Base-by-base conservation (phyloP, 2,888 invertebrate genomes). In the Microplitis deprimator region DNA sequence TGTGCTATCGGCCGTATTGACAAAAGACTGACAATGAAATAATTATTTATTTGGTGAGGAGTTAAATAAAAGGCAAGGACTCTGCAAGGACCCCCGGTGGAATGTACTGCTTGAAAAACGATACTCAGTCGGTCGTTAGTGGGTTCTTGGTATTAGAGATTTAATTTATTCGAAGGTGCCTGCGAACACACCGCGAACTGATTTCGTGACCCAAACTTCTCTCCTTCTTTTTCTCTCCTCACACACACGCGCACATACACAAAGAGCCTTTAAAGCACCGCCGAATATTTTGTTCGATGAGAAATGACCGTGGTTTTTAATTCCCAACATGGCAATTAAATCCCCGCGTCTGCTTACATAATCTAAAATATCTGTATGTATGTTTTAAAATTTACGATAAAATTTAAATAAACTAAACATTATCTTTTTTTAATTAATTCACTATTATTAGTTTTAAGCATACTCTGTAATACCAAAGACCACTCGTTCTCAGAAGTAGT, bases 81-180 rank as follows among this genome's bases (percentile, higher is more conserved):
- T 62, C 16, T 10, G 10, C 72, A 72, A 20, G 40, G 20, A 41
- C 20, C 64, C 17, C 40, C 62, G 29, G 16, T 16, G 61, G 71
- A 39, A 72, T 72, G 71, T 17, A 64, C 62, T 40, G 61, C 62
- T 64, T 72, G 64, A 72, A 39, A 64, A 64, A 64, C 72, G 62
- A 72, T 61, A 71, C 71, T 16, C 72, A 8, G 6, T 17, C 82
- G 84, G 82, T 87, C 85, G 84, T 87, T 87, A 87, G 85, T 83
- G 84, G 79, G 86, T 87, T 87, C 86, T 81, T 82, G 86, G 85
- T 87, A 76, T 64, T 72, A 86, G 84, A 85, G 83, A 86, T 86
- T 87, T 86, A 85, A 87, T 86, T 87, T 87, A 87, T 87, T 86
- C 86, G 82, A 79, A 82, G 82, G 82, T 82, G 79, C 76, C 79